Evolutionary conservation across 2,797 vertebrate species (phyloP), one percentile per base, ranked within the genome.

Genomic region (Schizopygopsis pylzovi): DNA sequence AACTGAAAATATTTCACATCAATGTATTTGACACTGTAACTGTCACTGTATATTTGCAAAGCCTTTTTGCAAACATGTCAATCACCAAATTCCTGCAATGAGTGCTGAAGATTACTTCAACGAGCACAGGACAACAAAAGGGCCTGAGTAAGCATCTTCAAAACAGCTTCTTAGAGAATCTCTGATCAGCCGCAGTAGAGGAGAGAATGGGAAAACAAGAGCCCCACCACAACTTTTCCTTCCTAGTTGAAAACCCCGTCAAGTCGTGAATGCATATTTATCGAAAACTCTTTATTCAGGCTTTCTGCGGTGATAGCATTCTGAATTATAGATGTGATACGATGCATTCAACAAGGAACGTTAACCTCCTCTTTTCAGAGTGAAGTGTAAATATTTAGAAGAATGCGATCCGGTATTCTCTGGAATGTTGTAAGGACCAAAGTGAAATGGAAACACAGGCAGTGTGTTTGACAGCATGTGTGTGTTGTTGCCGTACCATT

Each of bases 161-260:
- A 85, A 87, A 82, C 82, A 81, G 72, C 82, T 81, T 87, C 86
- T 85, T 84, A 82, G 79, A 82, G 86, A 87, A 87, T 85, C 22
- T 13, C 61, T 85, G 79, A 87, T 85, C 75, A 85, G 79, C 37
- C 52, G 1, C 68, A 63, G 12, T 7, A 61, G 73, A 79, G 52
- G 7, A 73, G 41, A 79, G 71, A 67, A 75, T 28, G 37, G 75
- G 8, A 79, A 80, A 67, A 61, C 76, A 59, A 79, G 63, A n/a
- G 25, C 49, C 75, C 37, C 47, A 80, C 25, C 7, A 52, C 68
- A 73, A 85, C 68, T 52, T 80, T 25, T 82, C 49, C 65, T 71
- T 79, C 65, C 39, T 61, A 85, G 54, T 85, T 59, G 49, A 68
- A 72, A 63, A 65, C 76, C 56, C 70, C 0, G 16, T 83, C 75